Base-by-base conservation (phyloP, 1,140 invertebrate genomes). In the Pseudachorutes palmiensis region DNA sequence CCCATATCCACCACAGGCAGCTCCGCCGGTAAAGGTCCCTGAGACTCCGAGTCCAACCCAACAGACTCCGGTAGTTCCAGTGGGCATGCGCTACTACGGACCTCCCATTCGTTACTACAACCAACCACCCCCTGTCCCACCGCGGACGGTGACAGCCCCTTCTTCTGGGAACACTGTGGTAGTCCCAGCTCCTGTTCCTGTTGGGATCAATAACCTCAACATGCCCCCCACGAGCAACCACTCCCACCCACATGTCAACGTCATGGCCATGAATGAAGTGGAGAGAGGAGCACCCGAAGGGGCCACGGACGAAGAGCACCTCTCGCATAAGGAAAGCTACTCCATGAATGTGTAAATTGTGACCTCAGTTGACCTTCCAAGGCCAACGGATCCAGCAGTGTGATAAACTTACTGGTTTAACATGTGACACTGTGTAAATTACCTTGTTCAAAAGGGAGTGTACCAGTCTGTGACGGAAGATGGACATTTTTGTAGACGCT, bases 101-200 rank as follows among this genome's bases (percentile, higher is more conserved):
- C 72, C 72, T 31, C 72, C 72, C 5, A 71, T 73, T 28, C 68
- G 72, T 48, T 71, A 73, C 62, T 73, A 71, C 62, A 71, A 73
- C 66, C 67, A 64, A 19, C 72, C 72, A 5, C 72, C 72, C 5
- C 72, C 72, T 22, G 72, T 73, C 26, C 69, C 72, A 16, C 72
- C 72, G 1, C 30, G 69, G 62, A 62, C 69, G 0, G 69, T 64
- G 16, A 68, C 71, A 30, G 62, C 66, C 9, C 29, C 63, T 28
- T 49, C 22, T 28, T 36, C 59, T 32, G 62, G 45, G 49, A 67
- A 22, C 14, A n/a, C n/a, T n/a, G 51, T 58, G 41, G 61, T 36
- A 29, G 51, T 65, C n/a, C 24, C 26, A n/a, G 28, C 61, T 29
- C 9, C 61, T 30, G 30, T 55, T 22, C 64, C 29, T 1, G 33